Base-by-base conservation (phyloP, 2,888 invertebrate species). In the Lasioglossum malachurum region DNA sequence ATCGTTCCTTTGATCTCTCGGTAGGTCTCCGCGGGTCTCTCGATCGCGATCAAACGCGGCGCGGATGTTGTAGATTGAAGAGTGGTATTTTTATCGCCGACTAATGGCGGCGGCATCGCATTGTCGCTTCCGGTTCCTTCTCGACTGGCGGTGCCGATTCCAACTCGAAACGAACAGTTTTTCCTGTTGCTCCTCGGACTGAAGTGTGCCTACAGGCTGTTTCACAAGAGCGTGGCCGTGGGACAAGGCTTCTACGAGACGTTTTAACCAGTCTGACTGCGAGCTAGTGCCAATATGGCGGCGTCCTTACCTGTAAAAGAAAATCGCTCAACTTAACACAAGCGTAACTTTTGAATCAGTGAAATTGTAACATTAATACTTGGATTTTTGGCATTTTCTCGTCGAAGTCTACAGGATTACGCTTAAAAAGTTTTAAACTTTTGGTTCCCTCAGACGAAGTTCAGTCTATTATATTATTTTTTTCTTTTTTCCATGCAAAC, bases 1-100 rank as follows among this genome's bases (percentile, higher is more conserved):
- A 79, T 84, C 87, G 87, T 87, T 87, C 87, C 87, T 88, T 79
- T 81, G 81, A 81, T 87, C 87, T 87, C 81, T 87, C 81, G 78
- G 49, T 75, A 64, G 69, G 44, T 82, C 23, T 69, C 57, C 83
- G 67, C 44, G 75, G 87, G 71, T 80, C 78, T 77, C 75, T n/a
- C 4, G 57, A 49, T 76, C 80, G 64, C 71, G 60, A 67, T 73
- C 38, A 72, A 64, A 46, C 60, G 78, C 74, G 38, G 46, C 41
- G 78, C 75, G 87, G 75, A 78, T 80, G 80, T 80, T 78, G 77
- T 72, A 46, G 64, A 75, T 23, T 44, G 67, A 71, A 27, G 75
- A 69, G 31, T 72, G 75, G 80, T 81, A 78, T 78, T 78, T 75
- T 71, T 75, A 75, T 80, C 82, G 79, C 46, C 35, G 41, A 72